Conservation (phyloP, 2,797 vertebrate species). For the Parauchenoglanis ngamensis region DNA sequence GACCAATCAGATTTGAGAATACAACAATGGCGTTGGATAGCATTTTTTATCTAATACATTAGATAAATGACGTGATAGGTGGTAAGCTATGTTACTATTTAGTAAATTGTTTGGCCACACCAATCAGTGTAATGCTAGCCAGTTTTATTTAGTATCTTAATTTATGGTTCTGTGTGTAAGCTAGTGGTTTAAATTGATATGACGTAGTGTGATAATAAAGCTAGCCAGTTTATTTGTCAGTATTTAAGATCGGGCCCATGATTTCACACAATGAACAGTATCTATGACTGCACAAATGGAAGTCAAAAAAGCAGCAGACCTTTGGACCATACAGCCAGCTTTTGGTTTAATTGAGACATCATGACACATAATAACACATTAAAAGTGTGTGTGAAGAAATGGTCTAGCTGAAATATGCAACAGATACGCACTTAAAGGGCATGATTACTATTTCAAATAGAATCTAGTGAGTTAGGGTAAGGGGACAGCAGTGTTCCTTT, state of each 20-base stretch:
- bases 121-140: background rate
- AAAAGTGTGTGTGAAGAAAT: background rate
- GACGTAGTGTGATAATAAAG: background rate
- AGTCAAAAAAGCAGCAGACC: background rate
- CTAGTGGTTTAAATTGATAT: background rate
- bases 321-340: background rate
- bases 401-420: constrained; percentile 14
- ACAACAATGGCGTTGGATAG: background rate
- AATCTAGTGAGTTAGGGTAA: background rate
- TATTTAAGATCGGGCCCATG: background rate
- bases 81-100: background rate
- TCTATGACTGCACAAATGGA: background rate
- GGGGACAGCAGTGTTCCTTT: background rate
- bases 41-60: background rate
- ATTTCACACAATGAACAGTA: background rate
- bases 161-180: background rate
- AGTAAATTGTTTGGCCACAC: background rate
- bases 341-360: background rate
- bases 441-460: background rate
- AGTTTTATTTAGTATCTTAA: background rate
- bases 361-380: background rate
- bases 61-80: background rate
- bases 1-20: background rate
- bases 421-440: background rate
- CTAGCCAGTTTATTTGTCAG: background rate